A percentile compares a stretch with the other conserved stretches of the same genome.
These are phyloP conservation scores for Pollenia amentaria DNA, from an alignment of 2,888 invertebrate species.

Conservation along the genomic window DNA sequence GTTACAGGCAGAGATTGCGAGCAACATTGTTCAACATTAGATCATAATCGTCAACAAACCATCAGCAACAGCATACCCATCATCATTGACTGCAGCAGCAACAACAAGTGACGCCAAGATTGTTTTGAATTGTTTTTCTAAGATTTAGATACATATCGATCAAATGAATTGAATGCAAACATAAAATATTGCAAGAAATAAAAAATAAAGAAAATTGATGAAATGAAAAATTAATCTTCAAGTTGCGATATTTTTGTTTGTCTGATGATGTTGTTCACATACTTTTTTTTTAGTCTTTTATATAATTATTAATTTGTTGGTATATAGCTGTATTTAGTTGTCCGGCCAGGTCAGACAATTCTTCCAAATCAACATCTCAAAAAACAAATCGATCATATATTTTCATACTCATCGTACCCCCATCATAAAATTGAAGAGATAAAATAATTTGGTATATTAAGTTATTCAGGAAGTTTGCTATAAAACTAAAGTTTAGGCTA, in stretches of 20 bases:
- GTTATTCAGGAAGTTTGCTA: not conserved
- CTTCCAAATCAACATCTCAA: conserved; percentile 53
- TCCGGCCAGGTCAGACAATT: not conserved
- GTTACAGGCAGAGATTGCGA: conserved; percentile 34
- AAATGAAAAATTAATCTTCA: conserved; percentile 33
- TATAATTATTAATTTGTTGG: conserved; percentile 44
- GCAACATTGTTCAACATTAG: conserved; percentile 53
- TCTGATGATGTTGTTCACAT: conserved; percentile 41
- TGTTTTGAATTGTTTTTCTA: conserved; percentile 57
- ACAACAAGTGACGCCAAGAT: conserved; percentile 63
- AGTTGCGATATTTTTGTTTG: conserved; percentile 37
- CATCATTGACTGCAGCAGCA: conserved; percentile 15
- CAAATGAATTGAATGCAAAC: conserved; percentile 40
- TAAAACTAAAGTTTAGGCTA: too few species aligned
- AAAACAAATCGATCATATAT: conserved; percentile 45
- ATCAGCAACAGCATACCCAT: conserved; percentile 36
- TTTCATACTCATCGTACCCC: conserved; percentile 7
- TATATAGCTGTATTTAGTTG: conserved; percentile 17
- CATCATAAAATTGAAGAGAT: not conserved
- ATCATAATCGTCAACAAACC: conserved; percentile 50
- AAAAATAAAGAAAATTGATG: conserved; percentile 5
- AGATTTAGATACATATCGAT: conserved; percentile 45
- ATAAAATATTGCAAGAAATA: conserved; percentile 20
- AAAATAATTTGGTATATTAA: not conserved
- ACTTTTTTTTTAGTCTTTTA: conserved; percentile 38